Base-by-base conservation (phyloP, 2,113 vertebrate genomes). In the Malurus alboscapulatus region DNA sequence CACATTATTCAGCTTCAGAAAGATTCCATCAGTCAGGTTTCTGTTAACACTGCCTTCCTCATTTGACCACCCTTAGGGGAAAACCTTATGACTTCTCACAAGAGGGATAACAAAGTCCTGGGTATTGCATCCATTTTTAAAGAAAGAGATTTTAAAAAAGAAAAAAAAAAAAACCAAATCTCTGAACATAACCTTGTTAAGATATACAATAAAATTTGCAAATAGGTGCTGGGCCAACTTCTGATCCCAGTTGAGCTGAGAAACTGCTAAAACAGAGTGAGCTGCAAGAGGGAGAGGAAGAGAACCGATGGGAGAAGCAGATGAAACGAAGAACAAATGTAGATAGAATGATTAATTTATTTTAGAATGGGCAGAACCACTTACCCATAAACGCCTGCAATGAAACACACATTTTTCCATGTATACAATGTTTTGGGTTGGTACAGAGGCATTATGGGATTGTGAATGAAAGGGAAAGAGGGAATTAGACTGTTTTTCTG, bases 331-430 rank as follows among this genome's bases (percentile, higher is more conserved):
- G 76, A 88, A 87, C 50, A 93, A 94, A 92, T 50, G 36, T 29
- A 74, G 74, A 85, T 29, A 61, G 45, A 59, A 66, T 83, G 32
- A 90, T 73, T 85, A 65, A 94, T 87, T 82, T 79, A 36, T 50
- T 91, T 91, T 69, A 94, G 78, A 84, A 90, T 0, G 50, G 58
- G 85, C 38, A 94, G 62, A 79, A 91, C 17, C 14, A 82, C 65
- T 93, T 90, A 93, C 24, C 50, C 74, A 53, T 61, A 87, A 79
- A 50, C 82, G 71, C 29, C 50, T 87, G 53, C 74, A 94, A 95
- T 76, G 55, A 67, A 91, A 68, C 18, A 83, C n/a, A 67, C 53
- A 44, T 80, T 94, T 96, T 93, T 83, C 85, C 73, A 38, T 69
- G 71, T 80, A 76, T 72, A 88, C 32, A 68, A 22, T 58, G 34